Conservation (phyloP, 2,797 vertebrate species). For the Hydrocynus forskahlii region DNA sequence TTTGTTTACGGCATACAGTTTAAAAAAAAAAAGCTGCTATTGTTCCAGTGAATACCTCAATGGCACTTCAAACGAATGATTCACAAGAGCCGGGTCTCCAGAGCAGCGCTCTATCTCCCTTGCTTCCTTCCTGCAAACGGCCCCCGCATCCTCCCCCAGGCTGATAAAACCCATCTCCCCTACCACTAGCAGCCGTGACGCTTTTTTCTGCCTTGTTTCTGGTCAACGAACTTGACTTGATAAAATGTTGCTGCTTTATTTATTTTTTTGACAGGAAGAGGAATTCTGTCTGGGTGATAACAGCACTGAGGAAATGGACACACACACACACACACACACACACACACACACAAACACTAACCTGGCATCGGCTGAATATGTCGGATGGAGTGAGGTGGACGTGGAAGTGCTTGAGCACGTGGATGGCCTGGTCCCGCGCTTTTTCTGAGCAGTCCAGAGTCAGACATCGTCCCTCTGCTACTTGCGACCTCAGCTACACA, state of each 20-base stretch:
- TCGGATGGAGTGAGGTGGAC: constrained; percentile 75
- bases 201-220: constrained; percentile 5
- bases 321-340: constrained; percentile 17
- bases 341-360: constrained; percentile 62
- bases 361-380: constrained; percentile 92
- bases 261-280: constrained; percentile 25
- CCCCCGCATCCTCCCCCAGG: background rate
- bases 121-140: constrained; percentile 44
- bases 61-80: constrained; percentile 52
- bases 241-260: background rate
- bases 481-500: constrained; percentile 84
- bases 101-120: constrained; percentile 43
- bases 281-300: constrained; percentile 7
- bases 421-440: constrained; percentile 82
- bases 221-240: constrained; percentile 11
- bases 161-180: constrained; percentile 31
- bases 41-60: constrained; percentile 50
- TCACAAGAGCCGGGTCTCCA: constrained; percentile 48
- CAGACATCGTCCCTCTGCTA: constrained; percentile 84
- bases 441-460: constrained; percentile 83
- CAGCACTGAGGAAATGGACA: background rate
- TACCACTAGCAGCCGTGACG: background rate
- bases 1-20: constrained; percentile 36
- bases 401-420: constrained; percentile 85
- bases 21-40: constrained; percentile 21